Conservation (phyloP, 2,113 vertebrate species). For the Anolis carolinensis region DNA sequence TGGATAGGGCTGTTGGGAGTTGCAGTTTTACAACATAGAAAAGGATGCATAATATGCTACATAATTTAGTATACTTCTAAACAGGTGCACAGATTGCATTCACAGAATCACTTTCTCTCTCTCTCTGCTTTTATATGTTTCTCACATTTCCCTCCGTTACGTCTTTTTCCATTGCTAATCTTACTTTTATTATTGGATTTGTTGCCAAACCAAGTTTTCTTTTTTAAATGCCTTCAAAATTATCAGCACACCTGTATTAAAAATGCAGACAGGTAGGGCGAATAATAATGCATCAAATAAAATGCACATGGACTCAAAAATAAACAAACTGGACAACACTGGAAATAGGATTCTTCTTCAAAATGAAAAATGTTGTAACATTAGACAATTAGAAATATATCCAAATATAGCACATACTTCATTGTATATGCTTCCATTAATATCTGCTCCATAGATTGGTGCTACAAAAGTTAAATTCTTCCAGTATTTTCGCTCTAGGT, state of each 20-base stretch:
- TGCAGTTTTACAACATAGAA: too few species aligned
- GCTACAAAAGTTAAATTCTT: conserved; percentile 84
- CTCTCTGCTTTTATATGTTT: neutral
- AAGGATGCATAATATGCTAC: neutral
- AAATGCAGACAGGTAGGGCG: neutral
- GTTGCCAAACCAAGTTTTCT: neutral
- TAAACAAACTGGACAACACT: conserved; percentile 22
- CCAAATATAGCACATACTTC: conserved; percentile 72
- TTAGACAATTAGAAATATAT: neutral
- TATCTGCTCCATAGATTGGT: conserved; percentile 85
- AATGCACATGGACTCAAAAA: neutral
- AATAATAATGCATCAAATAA: neutral
- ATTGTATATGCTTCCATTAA: conserved; percentile 85
- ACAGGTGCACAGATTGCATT: neutral
- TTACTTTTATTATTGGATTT: neutral
- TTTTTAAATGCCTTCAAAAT: neutral
- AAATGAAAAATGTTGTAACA: conserved; percentile 38
- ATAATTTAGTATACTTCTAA: neutral
- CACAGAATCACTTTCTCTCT: neutral
- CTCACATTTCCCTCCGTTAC: neutral
- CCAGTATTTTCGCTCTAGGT: conserved; percentile 86
- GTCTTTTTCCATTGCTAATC: neutral
- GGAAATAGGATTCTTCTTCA: conserved; percentile 39
- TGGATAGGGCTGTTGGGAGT: too few species aligned
- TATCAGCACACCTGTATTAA: neutral